Evolutionary conservation across 1,140 invertebrate species (phyloP), one percentile per base, ranked within the genome.

Genomic region (Ceratina australensis): DNA sequence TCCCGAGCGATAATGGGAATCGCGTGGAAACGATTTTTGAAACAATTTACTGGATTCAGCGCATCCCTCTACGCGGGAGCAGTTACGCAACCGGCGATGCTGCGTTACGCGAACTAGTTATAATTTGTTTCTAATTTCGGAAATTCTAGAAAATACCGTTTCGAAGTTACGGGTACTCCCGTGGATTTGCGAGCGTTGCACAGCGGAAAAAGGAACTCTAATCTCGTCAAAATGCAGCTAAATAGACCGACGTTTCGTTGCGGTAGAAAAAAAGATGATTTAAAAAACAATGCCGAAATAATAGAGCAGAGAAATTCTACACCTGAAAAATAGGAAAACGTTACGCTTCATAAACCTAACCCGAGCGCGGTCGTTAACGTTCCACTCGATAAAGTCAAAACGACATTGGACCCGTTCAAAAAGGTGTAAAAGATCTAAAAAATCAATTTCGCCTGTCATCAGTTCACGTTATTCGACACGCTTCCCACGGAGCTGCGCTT

Each of bases 331-430:
- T 28, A 56, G 24, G 12, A 68, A n/a, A 26, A 54, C 20, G 24
- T 54, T 26, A 54, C 65, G 24, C 65, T 18, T 20, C 65, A 68
- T 68, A 67, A 67, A 67, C 50, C 12, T 54, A 54, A 54, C 10
- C n/a, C 12, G 28, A 54, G 12, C 24, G 13, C 54, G 20, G 12
- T 54, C 18, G 50, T 68, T 68, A 68, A 68, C n/a, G 49, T 68
- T 68, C 65, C 26, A 28, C 50, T 28, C 49, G 24, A 20, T 67
- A 67, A 67, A 67, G 10, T 68, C n/a, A 28, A 4, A 16, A 13
- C 8, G 18, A 54, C 24, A 54, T 56, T 54, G 24, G 12, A 15
- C 5, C 24, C 65, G 20, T 28, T 54, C 26, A 28, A 52, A 68
- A 68, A 12, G 20, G 5, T 16, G 13, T 28, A 20, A 13, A 28